These are phyloP conservation scores for Agapornis roseicollis DNA, from an alignment of 2,113 vertebrate genomes.

Conservation along the genomic window DNA sequence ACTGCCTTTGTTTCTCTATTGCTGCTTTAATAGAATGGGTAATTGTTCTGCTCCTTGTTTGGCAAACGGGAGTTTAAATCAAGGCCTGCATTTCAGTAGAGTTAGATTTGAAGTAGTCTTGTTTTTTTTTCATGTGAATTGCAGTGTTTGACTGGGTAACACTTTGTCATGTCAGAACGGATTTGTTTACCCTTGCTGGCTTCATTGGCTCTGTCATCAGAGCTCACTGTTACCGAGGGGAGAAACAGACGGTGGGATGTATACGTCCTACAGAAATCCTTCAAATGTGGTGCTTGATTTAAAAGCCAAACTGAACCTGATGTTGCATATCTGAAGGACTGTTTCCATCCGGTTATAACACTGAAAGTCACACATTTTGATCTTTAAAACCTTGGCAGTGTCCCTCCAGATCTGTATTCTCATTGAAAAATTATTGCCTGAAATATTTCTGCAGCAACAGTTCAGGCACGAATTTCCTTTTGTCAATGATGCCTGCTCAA, in stretches of 20 bases:
- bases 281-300: conserved; percentile 34
- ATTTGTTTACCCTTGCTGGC: conserved; percentile 2
- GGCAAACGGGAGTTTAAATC: background rate
- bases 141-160: conserved; percentile 12
- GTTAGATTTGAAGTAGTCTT: background rate
- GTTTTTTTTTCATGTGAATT: background rate
- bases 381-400: conserved; percentile 54
- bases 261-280: conserved; percentile 18
- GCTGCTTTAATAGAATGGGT: background rate
- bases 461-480: conserved; percentile 49
- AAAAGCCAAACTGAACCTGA: conserved; percentile 44
- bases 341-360: conserved; percentile 50
- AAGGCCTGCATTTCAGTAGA: background rate
- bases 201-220: conserved; percentile 40
- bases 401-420: conserved; percentile 50
- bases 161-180: conserved; percentile 18
- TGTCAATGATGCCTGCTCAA: conserved; percentile 49
- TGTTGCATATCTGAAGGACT: conserved; percentile 59
- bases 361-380: conserved; percentile 40
- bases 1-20: background rate
- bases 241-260: background rate
- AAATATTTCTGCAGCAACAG: conserved; percentile 46
- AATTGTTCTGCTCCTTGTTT: background rate
- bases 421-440: conserved; percentile 52
- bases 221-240: background rate